These are phyloP conservation scores for Salmo trutta DNA, from an alignment of 2,797 vertebrate genomes.

Conservation along the genomic window DNA sequence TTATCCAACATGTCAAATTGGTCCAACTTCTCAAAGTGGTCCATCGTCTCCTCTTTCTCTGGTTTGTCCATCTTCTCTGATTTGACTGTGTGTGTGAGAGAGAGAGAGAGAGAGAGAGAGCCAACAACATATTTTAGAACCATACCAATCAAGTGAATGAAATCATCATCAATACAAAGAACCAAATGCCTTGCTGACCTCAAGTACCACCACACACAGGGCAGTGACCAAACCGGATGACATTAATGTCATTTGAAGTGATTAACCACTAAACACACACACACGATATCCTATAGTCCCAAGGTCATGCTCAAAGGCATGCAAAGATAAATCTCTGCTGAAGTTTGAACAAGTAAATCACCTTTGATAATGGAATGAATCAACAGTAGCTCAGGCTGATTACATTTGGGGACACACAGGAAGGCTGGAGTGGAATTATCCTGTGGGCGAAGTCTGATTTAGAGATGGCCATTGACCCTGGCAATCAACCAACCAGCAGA, in stretches of 20 bases:
- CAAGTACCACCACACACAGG: not conserved
- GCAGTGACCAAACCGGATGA: not conserved
- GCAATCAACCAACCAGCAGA: not conserved
- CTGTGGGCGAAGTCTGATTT: not conserved
- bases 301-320: not conserved
- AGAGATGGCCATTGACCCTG: conserved; percentile 6
- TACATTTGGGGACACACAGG: not conserved
- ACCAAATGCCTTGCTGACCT: not conserved
- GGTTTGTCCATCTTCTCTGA: conserved; percentile 56
- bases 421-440: not conserved
- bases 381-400: not conserved
- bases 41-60: conserved; percentile 46
- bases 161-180: not conserved
- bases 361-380: conserved; percentile 5
- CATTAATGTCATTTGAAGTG: not conserved
- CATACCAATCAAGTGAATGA: not conserved
- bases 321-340: not conserved
- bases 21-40: conserved; percentile 46
- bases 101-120: not conserved
- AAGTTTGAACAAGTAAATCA: conserved; percentile 2
- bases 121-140: not conserved
- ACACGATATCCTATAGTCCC: not conserved
- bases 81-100: conserved; percentile 44
- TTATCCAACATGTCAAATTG: conserved; percentile 44
- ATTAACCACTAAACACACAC: not conserved